Conservation (phyloP, 2,888 invertebrate genomes). For the Syrista parreyssii region DNA sequence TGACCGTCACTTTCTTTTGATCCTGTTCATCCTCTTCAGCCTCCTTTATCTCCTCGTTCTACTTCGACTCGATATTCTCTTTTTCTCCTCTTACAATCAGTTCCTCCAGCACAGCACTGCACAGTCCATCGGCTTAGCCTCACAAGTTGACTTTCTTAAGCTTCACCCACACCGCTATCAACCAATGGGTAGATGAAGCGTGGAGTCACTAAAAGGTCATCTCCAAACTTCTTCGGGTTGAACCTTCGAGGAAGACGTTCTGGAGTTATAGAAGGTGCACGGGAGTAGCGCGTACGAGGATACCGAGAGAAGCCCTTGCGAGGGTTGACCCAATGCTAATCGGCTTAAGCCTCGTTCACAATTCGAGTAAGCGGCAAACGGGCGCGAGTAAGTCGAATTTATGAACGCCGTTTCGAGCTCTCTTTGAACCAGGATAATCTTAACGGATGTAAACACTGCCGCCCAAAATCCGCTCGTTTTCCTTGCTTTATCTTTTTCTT, state of each 20-base stretch:
- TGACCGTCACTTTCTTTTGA: not conserved
- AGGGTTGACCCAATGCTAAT: conserved; percentile 40
- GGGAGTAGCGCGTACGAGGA: not conserved
- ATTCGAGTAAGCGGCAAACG: conserved; percentile 37
- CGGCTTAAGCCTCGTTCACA: conserved; percentile 59
- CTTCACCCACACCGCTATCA: not conserved
- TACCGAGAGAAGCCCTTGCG: not conserved
- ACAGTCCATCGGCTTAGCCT: not conserved
- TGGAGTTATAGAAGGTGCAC: not conserved
- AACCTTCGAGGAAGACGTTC: not conserved
- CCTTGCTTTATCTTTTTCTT: conserved; percentile 24
- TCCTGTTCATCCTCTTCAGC: conserved; percentile 46
- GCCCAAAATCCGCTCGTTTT: conserved; percentile 17
- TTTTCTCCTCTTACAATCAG: not conserved
- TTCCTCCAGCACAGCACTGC: not conserved
- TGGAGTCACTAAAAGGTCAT: not conserved
- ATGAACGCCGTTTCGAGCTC: conserved; percentile 44
- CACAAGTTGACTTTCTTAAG: not conserved
- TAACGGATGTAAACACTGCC: conserved; percentile 3
- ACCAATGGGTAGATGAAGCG: not conserved
- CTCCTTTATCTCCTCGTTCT: conserved; percentile 27
- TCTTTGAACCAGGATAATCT: conserved; percentile 20
- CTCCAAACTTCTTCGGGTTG: not conserved
- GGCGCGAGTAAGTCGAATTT: conserved; percentile 57
- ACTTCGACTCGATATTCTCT: not conserved